Evolutionary conservation across 2,888 invertebrate species (phyloP).

Genomic region (Dicroscelio sp.): DNA sequence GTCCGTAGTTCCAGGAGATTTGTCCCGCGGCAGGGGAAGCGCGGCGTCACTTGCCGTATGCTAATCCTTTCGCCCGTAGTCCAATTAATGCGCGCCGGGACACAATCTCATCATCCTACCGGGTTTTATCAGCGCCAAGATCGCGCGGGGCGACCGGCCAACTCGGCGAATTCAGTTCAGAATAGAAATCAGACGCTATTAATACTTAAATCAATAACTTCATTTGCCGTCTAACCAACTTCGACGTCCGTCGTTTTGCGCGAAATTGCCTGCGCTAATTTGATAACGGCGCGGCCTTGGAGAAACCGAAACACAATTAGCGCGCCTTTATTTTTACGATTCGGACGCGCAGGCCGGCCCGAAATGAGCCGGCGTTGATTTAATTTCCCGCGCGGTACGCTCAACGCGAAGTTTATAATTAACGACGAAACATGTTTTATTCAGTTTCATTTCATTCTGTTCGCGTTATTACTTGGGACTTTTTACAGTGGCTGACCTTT

Average conservation of each 20-base stretch:
- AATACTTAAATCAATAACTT: constrained; percentile 79
- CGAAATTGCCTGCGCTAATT: constrained; percentile 71
- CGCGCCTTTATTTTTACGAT: constrained; percentile 47
- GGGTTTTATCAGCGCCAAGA: constrained; percentile 54
- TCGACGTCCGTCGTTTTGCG: constrained; percentile 62
- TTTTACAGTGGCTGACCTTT: not conserved
- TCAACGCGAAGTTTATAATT: not conserved
- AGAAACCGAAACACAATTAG: constrained; percentile 71
- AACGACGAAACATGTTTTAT: not conserved
- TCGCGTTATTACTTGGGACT: not conserved
- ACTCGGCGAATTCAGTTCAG: constrained; percentile 64
- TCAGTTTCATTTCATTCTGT: too few relatives aligned
- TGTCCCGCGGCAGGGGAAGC: constrained; percentile 52
- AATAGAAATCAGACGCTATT: constrained; percentile 75
- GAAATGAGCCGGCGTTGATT: not conserved
- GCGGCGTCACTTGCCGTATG: constrained; percentile 5
- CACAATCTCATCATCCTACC: constrained; percentile 44
- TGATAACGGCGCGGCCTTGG: constrained; percentile 66
- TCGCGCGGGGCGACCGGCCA: constrained; percentile 55
- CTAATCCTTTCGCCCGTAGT: constrained; percentile 64
- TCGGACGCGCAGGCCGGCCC: not conserved
- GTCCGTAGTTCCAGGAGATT: constrained; percentile 69
- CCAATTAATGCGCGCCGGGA: constrained; percentile 60
- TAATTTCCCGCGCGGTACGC: constrained; percentile 6
- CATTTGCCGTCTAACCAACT: constrained; percentile 57